Conservation (phyloP, 2,888 invertebrate genomes). For the Matsumyia berberina region DNA sequence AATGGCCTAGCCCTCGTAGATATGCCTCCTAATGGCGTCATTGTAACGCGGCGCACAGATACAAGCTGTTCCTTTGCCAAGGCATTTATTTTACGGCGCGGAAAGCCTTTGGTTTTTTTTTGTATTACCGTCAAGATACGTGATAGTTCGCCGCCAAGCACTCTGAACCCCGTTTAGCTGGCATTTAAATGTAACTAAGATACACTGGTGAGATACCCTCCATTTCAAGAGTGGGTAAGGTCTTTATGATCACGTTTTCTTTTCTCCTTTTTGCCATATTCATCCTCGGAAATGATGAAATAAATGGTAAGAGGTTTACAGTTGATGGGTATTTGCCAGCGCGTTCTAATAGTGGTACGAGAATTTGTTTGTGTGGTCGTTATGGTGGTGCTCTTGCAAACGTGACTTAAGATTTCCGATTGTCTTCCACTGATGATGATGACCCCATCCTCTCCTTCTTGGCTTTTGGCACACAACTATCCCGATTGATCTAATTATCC, state of each 20-base stretch:
- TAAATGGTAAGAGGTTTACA: conserved; percentile 60
- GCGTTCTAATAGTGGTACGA: conserved; percentile 52
- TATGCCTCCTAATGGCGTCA: conserved; percentile 64
- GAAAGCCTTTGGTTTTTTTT: conserved; percentile 64
- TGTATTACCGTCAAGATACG: conserved; percentile 48
- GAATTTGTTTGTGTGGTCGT: conserved; percentile 5
- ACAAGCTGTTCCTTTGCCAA: conserved; percentile 42
- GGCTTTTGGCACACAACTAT: conserved; percentile 20
- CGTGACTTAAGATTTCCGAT: conserved; percentile 70
- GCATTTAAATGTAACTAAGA: conserved; percentile 75
- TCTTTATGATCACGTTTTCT: conserved; percentile 72
- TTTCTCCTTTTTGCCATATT: conserved; percentile 47
- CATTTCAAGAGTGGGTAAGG: conserved; percentile 66
- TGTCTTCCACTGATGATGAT: conserved; percentile 53
- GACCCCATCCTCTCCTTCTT: conserved; percentile 33
- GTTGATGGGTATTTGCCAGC: conserved; percentile 44
- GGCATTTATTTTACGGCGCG: conserved; percentile 67
- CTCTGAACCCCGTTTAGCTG: conserved; percentile 59
- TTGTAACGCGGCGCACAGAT: conserved; percentile 42
- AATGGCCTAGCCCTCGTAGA: conserved; percentile 28
- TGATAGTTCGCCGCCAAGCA: conserved; percentile 67
- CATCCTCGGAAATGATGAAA: conserved; percentile 67
- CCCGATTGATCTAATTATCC: conserved; percentile 32
- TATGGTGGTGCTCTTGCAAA: conserved; percentile 49
- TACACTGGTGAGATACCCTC: conserved; percentile 70